Base-by-base conservation (phyloP, 2,113 vertebrate species). In the Neotragus moschatus region DNA sequence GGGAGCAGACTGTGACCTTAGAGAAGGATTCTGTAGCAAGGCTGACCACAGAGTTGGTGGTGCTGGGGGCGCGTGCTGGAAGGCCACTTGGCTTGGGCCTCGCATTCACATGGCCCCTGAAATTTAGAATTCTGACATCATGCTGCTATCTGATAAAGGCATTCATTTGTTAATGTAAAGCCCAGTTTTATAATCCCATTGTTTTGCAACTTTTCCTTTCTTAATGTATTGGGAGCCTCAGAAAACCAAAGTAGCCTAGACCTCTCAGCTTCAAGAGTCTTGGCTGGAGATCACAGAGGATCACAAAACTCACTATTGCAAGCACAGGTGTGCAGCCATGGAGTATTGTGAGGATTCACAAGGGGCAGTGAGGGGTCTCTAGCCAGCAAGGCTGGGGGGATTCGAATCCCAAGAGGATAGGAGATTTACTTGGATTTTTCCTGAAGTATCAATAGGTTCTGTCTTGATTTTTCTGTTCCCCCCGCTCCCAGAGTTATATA, bases 201-300 rank as follows among this genome's bases (percentile, higher is more conserved):
- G n/a, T 96, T 55, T 94, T 75, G 19, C 19, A 96, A 85, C 23
- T 51, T 94, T 79, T 95, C 70, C 75, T 47, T 90, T 90, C 61
- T 73, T 39, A 45, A 88, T 77, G 16, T 66, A 36, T 13, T 51
- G 11, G 13, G 77, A 94, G 25, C 43, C 39, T 97, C 9, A 39
- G 49, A 92, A 84, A 30, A 55, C 6, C 16, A 92, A 73, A 36
- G 33, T 43, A 19, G 73, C 25, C 28, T 43, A 60, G 43, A 63
- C 21, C 14, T 58, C 33, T 79, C 9, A 26, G 55, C 26, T 70
- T 77, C 11, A 73, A 26, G 49, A 77, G 16, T 51, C 23, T 66
- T 66, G 15, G n/a, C 16, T 66, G 17, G 30, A 43, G n/a, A 53
- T 75, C 5, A 15, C 3, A 6, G n/a, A 26, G 55, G 13, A 23